These are phyloP conservation scores for Pristionchus japonicus DNA, from an alignment of 2,888 invertebrate species.

Conservation along the genomic window DNA sequence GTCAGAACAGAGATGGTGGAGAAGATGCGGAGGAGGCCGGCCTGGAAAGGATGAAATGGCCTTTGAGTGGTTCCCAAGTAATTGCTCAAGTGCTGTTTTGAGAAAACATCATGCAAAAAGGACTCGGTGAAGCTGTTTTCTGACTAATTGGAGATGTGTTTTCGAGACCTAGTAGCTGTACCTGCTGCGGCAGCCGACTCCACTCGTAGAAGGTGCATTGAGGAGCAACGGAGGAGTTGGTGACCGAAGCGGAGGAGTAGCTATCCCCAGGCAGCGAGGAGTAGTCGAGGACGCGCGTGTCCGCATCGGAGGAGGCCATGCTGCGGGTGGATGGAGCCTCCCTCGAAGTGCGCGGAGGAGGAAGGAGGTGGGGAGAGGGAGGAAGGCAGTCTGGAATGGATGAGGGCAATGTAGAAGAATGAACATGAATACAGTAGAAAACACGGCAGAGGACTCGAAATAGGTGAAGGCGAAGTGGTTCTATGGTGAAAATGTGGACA, in stretches of 20 bases:
- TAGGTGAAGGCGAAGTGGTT: not conserved
- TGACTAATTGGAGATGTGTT: too few relatives aligned
- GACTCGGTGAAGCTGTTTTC: too few relatives aligned
- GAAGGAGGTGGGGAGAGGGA: not conserved
- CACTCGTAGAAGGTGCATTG: conserved; percentile 71
- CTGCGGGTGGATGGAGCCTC: not conserved
- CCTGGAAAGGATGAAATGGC: conserved; percentile 49
- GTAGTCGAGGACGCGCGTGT: not conserved
- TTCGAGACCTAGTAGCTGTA: not conserved
- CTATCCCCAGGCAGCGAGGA: too few relatives aligned
- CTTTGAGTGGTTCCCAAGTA: too few relatives aligned
- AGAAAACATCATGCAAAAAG: too few relatives aligned
- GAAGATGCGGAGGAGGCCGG: conserved; percentile 73
- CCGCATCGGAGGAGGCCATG: not conserved
- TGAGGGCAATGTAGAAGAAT: too few relatives aligned
- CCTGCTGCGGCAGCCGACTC: conserved; percentile 68
- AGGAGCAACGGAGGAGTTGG: not conserved
- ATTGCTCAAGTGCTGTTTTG: too few relatives aligned
- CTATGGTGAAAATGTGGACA: not conserved
- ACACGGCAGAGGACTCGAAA: not conserved
- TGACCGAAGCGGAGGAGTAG: not conserved
- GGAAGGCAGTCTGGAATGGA: not conserved
- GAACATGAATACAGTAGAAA: too few relatives aligned
- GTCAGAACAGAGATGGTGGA: conserved; percentile 74
- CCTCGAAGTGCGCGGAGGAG: not conserved